phyloP scores from a whole-genome alignment of 2,888 invertebrate genomes.

The Chaetogeoica ovagalla region DNA sequence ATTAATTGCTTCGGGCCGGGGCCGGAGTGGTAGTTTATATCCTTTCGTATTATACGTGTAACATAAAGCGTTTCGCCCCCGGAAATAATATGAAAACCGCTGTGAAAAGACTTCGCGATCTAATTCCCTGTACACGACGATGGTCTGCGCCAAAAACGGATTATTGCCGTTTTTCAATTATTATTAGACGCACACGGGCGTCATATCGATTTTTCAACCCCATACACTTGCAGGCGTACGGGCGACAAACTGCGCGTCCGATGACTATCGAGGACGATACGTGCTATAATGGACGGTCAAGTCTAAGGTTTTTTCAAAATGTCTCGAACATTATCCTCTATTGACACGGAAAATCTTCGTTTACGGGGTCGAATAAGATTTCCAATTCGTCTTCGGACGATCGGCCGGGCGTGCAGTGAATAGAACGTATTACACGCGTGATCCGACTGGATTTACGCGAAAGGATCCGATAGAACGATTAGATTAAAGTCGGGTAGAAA shows the following conservation, averaged over 20 bases:
- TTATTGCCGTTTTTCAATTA: conserved; percentile 30
- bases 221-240: neutral
- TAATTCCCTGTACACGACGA: conserved; percentile 12
- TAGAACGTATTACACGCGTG: too few species aligned
- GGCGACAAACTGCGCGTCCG: neutral
- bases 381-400: too few species aligned
- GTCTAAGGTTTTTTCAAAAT: too few species aligned
- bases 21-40: neutral
- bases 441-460: too few species aligned
- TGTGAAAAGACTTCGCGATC: conserved; percentile 8
- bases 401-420: too few species aligned
- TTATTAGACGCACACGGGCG: neutral
- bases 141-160: neutral
- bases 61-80: conserved; percentile 27
- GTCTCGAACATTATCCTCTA: too few species aligned
- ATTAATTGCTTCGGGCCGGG: conserved; percentile 25
- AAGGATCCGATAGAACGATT: too few species aligned
- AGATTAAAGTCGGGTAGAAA: too few species aligned
- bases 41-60: conserved; percentile 3
- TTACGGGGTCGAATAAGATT: too few species aligned
- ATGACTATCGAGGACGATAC: neutral
- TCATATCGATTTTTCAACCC: conserved; percentile 13
- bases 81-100: conserved; percentile 32
- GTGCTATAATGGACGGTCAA: too few species aligned
- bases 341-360: too few species aligned